Conservation (phyloP, 1,140 invertebrate genomes). For the Rhynchophorus ferrugineus region DNA sequence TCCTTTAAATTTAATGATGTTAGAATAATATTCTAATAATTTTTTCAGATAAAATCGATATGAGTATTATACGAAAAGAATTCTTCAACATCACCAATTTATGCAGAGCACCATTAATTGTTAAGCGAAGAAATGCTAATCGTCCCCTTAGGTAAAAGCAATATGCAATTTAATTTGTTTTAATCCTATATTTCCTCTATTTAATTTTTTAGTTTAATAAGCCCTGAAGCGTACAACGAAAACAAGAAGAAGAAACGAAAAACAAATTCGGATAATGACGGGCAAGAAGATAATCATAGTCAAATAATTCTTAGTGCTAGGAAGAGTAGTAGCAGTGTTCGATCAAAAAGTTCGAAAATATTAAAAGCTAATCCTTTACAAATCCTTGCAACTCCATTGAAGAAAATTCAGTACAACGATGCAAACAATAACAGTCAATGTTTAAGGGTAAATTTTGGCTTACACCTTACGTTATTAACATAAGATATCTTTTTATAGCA, state of each 20-base stretch:
- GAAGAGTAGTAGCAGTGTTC: not conserved
- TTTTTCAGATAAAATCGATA: slow-evolving; percentile 45
- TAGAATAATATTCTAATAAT: no score
- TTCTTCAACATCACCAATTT: slow-evolving; percentile 42
- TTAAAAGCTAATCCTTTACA: slow-evolving; percentile 9
- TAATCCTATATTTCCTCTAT: no score
- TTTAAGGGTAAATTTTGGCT: slow-evolving; percentile 20
- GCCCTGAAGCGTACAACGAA: slow-evolving; percentile 7
- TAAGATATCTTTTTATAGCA: no score
- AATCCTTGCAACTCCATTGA: slow-evolving; percentile 12
- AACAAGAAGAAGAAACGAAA: slow-evolving; percentile 15
- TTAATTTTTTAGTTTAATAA: slow-evolving; percentile 5
- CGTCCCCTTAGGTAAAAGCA: slow-evolving; percentile 23
- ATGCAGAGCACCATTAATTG: slow-evolving; percentile 29
- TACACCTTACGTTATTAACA: no score
- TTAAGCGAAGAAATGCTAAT: slow-evolving; percentile 16
- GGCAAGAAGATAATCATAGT: slow-evolving; percentile 30
- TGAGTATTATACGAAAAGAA: slow-evolving; percentile 52
- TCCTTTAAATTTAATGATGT: no score
- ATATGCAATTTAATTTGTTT: not conserved
- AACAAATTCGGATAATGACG: slow-evolving; percentile 20
- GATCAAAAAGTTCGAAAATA: slow-evolving; percentile 15
- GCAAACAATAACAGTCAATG: slow-evolving; percentile 30
- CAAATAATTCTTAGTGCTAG: slow-evolving; percentile 23
- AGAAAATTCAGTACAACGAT: slow-evolving; percentile 13